A percentile compares a stretch with the other conserved stretches of the same genome.
phyloP scores from a whole-genome alignment of 2,888 invertebrate species.

The Helleia helle region DNA sequence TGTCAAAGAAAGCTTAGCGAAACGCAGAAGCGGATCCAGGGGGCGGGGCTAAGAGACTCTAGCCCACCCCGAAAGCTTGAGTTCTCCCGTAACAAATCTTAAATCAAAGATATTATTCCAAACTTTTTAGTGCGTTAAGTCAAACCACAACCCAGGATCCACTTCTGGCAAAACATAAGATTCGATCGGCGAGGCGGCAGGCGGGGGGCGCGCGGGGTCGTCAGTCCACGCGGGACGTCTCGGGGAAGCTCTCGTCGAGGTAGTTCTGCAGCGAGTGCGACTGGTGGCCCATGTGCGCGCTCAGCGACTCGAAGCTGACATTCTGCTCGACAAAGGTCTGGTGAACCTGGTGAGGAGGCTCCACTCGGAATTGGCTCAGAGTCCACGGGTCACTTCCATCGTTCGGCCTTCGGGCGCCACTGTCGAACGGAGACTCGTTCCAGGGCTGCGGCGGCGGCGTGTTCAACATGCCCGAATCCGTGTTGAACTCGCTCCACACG shows the following conservation, averaged over 20 bases:
- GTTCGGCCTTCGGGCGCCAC: slow-evolving; percentile 33
- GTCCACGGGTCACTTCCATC: slow-evolving; percentile 53
- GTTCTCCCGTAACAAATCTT: too few relatives aligned
- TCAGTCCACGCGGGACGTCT: slow-evolving; percentile 61
- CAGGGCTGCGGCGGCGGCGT: slow-evolving; percentile 52
- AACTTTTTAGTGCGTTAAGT: too few relatives aligned
- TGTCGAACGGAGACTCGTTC: slow-evolving; percentile 46
- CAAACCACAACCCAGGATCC: too few relatives aligned
- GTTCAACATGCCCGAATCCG: slow-evolving; percentile 33
- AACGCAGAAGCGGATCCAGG: too few relatives aligned
- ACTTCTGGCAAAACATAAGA: not conserved
- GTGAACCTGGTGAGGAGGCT: slow-evolving; percentile 51
- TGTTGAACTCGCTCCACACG: slow-evolving; percentile 33
- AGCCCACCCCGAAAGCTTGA: too few relatives aligned
- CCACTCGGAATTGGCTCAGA: slow-evolving; percentile 54
- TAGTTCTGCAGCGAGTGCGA: slow-evolving; percentile 42
- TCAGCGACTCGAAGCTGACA: slow-evolving; percentile 50
- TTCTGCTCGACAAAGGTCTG: slow-evolving; percentile 55
- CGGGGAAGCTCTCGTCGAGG: slow-evolving; percentile 53
- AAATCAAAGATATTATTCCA: too few relatives aligned
- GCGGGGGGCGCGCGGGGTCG: slow-evolving; percentile 18
- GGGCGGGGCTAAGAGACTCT: too few relatives aligned
- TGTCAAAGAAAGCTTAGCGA: slow-evolving; percentile 7
- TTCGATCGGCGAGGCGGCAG: slow-evolving; percentile 1
- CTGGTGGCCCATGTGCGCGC: slow-evolving; percentile 38